Evolutionary conservation across 2,113 vertebrate species (phyloP).

Genomic region (Ranitomeya imitator): DNA sequence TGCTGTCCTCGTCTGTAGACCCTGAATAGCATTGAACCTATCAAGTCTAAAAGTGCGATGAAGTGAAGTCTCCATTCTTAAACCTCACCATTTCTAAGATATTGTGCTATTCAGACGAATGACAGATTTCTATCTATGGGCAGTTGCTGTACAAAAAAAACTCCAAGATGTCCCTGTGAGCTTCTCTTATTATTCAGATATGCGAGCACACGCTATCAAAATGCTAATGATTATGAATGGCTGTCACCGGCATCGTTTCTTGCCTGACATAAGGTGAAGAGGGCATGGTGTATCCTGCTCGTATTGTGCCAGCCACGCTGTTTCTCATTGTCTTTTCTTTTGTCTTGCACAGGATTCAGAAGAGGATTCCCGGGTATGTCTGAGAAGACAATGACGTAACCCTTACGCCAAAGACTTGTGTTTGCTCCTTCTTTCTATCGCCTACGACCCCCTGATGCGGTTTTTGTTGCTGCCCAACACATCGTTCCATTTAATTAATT

Average conservation of each 20-base stretch:
- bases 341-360: slow-evolving; percentile 41
- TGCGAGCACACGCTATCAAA: not conserved
- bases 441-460: not conserved
- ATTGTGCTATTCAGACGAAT: not conserved
- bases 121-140: not conserved
- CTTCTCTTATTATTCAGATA: slow-evolving; percentile 21
- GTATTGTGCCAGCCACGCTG: not conserved
- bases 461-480: not conserved
- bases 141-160: not conserved
- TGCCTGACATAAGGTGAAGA: not conserved
- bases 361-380: slow-evolving; percentile 17
- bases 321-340: slow-evolving; percentile 22
- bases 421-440: not conserved
- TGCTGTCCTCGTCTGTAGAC: not conserved
- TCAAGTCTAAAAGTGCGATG: not conserved
- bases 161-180: not conserved
- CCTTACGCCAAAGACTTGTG: not conserved
- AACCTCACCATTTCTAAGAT: not conserved
- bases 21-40: not conserved
- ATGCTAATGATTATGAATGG: slow-evolving; percentile 20
- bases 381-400: slow-evolving; percentile 11
- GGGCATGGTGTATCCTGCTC: not conserved
- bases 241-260: slow-evolving; percentile 15
- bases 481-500: slow-evolving; percentile 3
- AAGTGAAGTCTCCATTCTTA: not conserved